Conservation (phyloP, 1,140 invertebrate species). For the Aphis gossypii region DNA sequence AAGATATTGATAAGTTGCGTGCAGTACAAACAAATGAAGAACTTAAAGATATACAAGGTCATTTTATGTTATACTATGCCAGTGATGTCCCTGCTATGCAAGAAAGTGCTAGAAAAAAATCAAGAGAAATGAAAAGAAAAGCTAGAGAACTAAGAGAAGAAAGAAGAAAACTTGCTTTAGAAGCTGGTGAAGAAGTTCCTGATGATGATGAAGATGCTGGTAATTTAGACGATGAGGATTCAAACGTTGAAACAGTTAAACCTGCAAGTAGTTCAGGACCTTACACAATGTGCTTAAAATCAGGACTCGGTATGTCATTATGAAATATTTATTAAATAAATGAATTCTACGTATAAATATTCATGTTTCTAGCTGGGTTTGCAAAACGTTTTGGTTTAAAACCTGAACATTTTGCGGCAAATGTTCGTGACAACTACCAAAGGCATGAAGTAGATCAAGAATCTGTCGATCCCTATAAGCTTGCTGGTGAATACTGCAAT, state of each 20-base stretch:
- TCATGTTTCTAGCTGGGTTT: conserved; percentile 70
- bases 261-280: conserved; percentile 85
- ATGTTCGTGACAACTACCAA: conserved; percentile 95
- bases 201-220: conserved; percentile 72
- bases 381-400: conserved; percentile 94
- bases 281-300: conserved; percentile 85
- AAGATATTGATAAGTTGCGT: conserved; percentile 83
- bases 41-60: conserved; percentile 89
- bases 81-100: conserved; percentile 68
- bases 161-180: conserved; percentile 63
- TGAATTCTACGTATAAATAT: neutral
- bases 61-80: conserved; percentile 93
- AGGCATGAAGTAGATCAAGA: conserved; percentile 96
- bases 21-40: conserved; percentile 89
- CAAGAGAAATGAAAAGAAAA: conserved; percentile 66
- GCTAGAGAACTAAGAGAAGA: conserved; percentile 69
- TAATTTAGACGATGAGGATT: conserved; percentile 66
- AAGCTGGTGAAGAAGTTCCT: conserved; percentile 61
- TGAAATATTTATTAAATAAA: conserved; percentile 29
- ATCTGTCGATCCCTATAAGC: conserved; percentile 77
- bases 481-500: conserved; percentile 76
- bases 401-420: conserved; percentile 96
- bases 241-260: conserved; percentile 74
- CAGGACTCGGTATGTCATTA: conserved; percentile 74
- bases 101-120: conserved; percentile 67